Conservation (phyloP, 2,797 vertebrate genomes). For the Crossoptilon crossoptilon region DNA sequence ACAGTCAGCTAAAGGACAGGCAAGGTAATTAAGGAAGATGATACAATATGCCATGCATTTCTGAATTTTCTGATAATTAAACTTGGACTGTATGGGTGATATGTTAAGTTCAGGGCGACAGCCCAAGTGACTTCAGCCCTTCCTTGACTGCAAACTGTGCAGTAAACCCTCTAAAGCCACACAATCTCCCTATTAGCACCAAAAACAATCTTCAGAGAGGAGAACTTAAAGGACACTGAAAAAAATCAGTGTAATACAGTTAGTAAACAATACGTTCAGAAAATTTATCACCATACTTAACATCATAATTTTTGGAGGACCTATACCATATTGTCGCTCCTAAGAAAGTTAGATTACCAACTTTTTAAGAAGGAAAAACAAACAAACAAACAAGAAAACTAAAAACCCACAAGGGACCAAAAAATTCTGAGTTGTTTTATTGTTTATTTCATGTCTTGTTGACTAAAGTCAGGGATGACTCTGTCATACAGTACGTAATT, state of each 20-base stretch:
- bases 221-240: neutral
- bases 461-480: neutral
- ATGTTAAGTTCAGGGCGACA: neutral
- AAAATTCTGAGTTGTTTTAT: neutral
- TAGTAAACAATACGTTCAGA: neutral
- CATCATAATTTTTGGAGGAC: neutral
- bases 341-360: neutral
- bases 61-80: neutral
- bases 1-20: conserved; percentile 4
- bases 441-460: neutral
- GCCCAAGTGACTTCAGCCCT: neutral
- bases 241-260: neutral
- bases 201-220: neutral
- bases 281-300: neutral
- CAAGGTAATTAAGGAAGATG: conserved; percentile 4
- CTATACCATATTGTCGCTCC: neutral
- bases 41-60: neutral
- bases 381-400: neutral
- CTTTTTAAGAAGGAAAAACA: neutral
- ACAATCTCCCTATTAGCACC: neutral
- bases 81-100: neutral
- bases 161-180: neutral
- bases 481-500: neutral
- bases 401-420: neutral
- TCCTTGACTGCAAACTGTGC: neutral